phyloP scores from a whole-genome alignment of 2,113 vertebrate species.

The Copsychus sechellarum region DNA sequence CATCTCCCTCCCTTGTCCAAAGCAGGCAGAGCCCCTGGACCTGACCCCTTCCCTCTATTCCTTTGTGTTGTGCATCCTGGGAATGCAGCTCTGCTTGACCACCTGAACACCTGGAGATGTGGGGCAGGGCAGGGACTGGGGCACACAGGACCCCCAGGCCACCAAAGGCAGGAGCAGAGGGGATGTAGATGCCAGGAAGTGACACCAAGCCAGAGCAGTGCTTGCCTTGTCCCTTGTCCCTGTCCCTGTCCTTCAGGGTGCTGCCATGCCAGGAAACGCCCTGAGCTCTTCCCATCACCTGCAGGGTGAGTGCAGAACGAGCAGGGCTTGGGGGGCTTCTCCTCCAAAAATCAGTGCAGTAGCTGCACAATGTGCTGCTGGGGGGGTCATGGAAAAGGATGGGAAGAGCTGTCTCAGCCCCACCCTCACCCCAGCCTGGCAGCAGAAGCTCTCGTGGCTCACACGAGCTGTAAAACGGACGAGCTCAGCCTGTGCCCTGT shows the following conservation, averaged over 20 bases:
- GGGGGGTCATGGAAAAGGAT: neutral
- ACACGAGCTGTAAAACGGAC: neutral
- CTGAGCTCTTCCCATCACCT: neutral
- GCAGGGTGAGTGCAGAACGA: neutral
- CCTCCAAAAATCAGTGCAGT: neutral
- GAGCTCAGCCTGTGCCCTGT: neutral
- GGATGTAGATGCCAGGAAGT: neutral
- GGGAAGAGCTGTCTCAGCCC: neutral
- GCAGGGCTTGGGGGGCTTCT: neutral
- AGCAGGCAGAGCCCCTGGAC: neutral
- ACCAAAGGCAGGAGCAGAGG: neutral
- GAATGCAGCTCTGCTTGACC: neutral
- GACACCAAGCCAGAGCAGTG: neutral
- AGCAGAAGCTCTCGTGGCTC: neutral
- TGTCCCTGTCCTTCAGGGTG: neutral
- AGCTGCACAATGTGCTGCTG: accelerated
- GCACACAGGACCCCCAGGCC: neutral
- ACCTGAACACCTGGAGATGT: neutral
- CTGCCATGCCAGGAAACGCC: accelerated
- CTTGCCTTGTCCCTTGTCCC: neutral
- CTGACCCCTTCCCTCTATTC: neutral
- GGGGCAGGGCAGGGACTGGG: neutral
- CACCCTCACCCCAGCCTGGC: neutral
- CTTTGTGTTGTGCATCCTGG: neutral
- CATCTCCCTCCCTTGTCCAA: neutral